Evolutionary conservation across 2,888 invertebrate species (phyloP).

Genomic region (Netelia melanura): DNA sequence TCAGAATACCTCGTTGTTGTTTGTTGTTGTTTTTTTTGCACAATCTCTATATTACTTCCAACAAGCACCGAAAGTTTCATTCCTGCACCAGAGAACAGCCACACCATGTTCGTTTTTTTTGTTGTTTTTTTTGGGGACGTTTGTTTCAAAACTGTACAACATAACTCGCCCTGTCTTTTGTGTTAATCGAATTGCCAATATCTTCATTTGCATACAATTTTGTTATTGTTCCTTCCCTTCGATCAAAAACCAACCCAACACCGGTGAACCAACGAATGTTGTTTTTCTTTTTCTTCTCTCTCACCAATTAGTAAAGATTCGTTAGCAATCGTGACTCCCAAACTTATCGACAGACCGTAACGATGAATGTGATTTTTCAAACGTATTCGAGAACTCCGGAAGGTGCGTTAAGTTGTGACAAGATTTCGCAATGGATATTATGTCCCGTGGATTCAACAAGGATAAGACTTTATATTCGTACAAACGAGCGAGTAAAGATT

Average conservation of each 20-base stretch:
- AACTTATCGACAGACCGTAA: constrained; percentile 43
- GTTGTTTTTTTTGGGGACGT: not conserved
- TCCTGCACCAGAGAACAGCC: constrained; percentile 64
- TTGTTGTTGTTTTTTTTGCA: constrained; percentile 27
- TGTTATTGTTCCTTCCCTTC: constrained; percentile 27
- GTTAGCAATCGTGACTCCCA: constrained; percentile 21
- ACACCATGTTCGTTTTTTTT: constrained; percentile 49
- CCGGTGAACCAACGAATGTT: constrained; percentile 34
- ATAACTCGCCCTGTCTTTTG: constrained; percentile 19
- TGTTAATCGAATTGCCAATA: constrained; percentile 28
- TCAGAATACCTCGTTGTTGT: constrained; percentile 70
- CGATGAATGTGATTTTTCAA: constrained; percentile 66
- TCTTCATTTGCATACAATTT: constrained; percentile 4
- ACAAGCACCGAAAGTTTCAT: constrained; percentile 60
- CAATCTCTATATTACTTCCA: constrained; percentile 45
- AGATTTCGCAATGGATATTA: constrained; percentile 83
- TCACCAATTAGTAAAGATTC: constrained; percentile 56
- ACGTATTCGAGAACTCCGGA: constrained; percentile 83
- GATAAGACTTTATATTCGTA: constrained; percentile 26
- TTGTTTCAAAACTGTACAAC: constrained; percentile 35
- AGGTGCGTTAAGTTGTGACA: constrained; percentile 86
- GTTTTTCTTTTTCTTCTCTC: constrained; percentile 32
- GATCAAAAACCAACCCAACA: constrained; percentile 26
- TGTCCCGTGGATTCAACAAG: constrained; percentile 55
- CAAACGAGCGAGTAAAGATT: constrained; percentile 48